phyloP scores from a whole-genome alignment of 2,888 invertebrate species.

The Lochmaea capreae region DNA sequence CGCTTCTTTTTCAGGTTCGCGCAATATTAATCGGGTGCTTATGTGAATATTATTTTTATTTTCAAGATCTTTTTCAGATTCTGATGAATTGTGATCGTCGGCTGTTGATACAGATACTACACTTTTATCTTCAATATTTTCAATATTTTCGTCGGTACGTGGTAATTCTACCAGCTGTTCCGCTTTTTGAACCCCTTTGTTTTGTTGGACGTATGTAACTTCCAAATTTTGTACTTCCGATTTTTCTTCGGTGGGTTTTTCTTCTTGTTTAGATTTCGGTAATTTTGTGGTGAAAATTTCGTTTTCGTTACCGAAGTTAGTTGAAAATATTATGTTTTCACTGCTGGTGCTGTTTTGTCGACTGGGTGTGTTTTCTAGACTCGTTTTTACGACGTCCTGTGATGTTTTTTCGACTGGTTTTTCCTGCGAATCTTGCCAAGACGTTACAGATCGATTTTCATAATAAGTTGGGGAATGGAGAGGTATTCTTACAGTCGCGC shows the following conservation, averaged over 20 bases:
- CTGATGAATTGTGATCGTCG: conserved; percentile 71
- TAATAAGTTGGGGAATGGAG: conserved; percentile 81
- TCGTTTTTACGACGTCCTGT: conserved; percentile 42
- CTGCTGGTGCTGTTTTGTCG: conserved; percentile 64
- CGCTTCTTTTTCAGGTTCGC: conserved; percentile 79
- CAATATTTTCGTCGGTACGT: neutral
- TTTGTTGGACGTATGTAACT: conserved; percentile 15
- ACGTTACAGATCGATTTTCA: conserved; percentile 62
- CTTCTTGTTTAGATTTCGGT: conserved; percentile 53
- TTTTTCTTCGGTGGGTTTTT: conserved; percentile 21
- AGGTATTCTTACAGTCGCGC: conserved; percentile 77
- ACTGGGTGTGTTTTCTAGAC: conserved; percentile 31
- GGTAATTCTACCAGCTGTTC: neutral
- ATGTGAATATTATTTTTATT: conserved; percentile 60
- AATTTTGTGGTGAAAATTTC: conserved; percentile 73
- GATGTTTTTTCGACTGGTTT: conserved; percentile 55
- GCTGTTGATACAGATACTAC: conserved; percentile 49
- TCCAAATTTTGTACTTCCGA: conserved; percentile 19
- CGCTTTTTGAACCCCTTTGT: neutral
- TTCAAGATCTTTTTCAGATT: conserved; percentile 78
- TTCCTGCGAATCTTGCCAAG: conserved; percentile 68
- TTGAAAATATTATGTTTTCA: conserved; percentile 73
- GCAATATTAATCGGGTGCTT: conserved; percentile 67
- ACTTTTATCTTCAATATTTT: conserved; percentile 28
- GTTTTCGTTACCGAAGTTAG: conserved; percentile 76